These are phyloP conservation scores for Alviniconcha marisindica DNA, from an alignment of 1,140 invertebrate genomes.

Conservation along the genomic window DNA sequence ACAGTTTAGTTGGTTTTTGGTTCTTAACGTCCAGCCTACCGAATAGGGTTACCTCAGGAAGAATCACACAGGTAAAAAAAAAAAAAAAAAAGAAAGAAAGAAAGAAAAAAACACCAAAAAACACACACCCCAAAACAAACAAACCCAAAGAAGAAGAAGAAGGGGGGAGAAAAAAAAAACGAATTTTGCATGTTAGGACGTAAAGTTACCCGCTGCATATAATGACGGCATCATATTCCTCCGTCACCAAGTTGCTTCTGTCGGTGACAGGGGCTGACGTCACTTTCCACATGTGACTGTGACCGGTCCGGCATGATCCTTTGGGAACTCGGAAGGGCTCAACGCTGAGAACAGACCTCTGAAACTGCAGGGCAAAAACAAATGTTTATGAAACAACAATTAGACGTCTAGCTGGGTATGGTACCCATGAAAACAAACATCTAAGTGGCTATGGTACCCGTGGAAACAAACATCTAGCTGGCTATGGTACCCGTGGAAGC, in stretches of 20 bases:
- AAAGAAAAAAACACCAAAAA: no score
- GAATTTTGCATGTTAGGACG: not conserved
- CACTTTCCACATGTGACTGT: slow-evolving; percentile 57
- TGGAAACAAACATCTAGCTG: no score
- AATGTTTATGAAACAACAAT: no score
- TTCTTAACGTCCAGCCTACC: no score
- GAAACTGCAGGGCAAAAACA: slow-evolving; percentile 45
- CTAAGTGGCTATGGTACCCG: no score
- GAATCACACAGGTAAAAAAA: no score
- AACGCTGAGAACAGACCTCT: slow-evolving; percentile 30
- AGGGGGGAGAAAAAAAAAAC: not conserved
- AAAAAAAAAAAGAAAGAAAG: no score
- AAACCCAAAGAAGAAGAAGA: not conserved
- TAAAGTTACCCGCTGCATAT: slow-evolving; percentile 87
- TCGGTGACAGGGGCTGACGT: slow-evolving; percentile 37
- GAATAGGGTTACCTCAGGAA: no score
- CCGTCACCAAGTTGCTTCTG: slow-evolving; percentile 29
- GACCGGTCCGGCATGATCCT: not conserved
- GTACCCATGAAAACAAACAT: no score
- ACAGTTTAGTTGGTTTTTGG: no score
- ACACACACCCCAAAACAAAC: not conserved
- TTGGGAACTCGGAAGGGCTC: slow-evolving; percentile 2
- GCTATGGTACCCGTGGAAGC: no score
- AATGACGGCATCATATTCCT: slow-evolving; percentile 84
- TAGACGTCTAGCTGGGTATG: no score